Percentiles rank a stretch among this genome's conserved stretches.
These are phyloP conservation scores for Propithecus perrieri DNA, from an alignment of 2,797 vertebrate species.

Conservation along the genomic window DNA sequence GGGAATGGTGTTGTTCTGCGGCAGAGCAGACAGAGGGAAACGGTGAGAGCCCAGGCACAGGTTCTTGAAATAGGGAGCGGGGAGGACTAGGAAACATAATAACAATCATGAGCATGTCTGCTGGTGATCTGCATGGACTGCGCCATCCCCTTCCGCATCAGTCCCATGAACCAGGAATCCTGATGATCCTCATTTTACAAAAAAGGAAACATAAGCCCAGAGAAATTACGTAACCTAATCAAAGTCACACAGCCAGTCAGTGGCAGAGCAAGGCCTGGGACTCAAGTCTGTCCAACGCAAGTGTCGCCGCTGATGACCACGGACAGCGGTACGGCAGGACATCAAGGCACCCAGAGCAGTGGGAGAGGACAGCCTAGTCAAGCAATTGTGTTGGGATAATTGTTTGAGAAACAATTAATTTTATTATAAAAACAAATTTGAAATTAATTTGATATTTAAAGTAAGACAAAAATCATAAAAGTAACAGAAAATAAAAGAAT, in stretches of 20 bases:
- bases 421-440: background rate
- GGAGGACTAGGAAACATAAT: background rate
- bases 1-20: background rate
- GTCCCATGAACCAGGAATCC: background rate
- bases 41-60: background rate
- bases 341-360: background rate
- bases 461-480: background rate
- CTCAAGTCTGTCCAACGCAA: background rate
- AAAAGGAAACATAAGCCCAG: background rate
- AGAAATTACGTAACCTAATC: background rate
- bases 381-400: background rate
- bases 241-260: background rate
- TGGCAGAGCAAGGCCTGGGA: background rate
- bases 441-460: background rate
- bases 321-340: too few species aligned
- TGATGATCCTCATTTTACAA: background rate
- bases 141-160: background rate
- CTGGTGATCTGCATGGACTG: fast-evolving
- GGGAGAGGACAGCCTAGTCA: background rate
- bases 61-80: too few species aligned
- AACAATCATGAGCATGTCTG: fast-evolving
- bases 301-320: background rate
- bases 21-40: background rate
- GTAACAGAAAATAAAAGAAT: background rate
- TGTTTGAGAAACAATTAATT: background rate